Evolutionary conservation across 2,888 invertebrate species (phyloP).

Genomic region (Drosophila anomalata): DNA sequence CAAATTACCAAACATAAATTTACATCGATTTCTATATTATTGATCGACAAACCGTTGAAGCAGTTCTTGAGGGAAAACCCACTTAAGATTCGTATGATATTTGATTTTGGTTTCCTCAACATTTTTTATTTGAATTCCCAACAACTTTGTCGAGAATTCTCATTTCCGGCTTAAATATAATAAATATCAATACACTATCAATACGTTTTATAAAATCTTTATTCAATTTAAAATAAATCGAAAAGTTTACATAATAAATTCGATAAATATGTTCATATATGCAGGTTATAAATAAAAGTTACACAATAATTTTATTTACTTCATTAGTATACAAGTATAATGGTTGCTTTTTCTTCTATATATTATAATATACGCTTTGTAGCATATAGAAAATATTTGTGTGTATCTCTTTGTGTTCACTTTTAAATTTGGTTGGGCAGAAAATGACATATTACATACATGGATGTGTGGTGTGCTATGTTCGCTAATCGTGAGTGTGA

Average conservation of each 20-base stretch:
- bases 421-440: constrained; percentile 65
- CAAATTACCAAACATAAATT: too few species aligned
- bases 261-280: constrained; percentile 76
- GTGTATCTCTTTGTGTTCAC: constrained; percentile 76
- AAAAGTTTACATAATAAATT: constrained; percentile 74
- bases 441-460: constrained; percentile 58
- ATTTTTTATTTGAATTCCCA: too few species aligned
- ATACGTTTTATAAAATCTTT: constrained; percentile 72
- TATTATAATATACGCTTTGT: constrained; percentile 25
- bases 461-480: constrained; percentile 21
- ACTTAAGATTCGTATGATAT: too few species aligned
- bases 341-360: constrained; percentile 48
- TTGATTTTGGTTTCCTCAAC: too few species aligned
- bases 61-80: too few species aligned
- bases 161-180: too few species aligned
- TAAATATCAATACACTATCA: too few species aligned
- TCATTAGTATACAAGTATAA: constrained; percentile 67
- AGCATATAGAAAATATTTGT: constrained; percentile 72
- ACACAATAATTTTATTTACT: constrained; percentile 67
- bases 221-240: constrained; percentile 74
- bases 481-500: constrained; percentile 22
- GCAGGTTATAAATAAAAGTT: constrained; percentile 72
- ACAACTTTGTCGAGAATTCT: too few species aligned
- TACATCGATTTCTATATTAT: too few species aligned
- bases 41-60: too few species aligned